Conservation (phyloP, 2,888 invertebrate genomes). For the Capitulum mitella region DNA sequence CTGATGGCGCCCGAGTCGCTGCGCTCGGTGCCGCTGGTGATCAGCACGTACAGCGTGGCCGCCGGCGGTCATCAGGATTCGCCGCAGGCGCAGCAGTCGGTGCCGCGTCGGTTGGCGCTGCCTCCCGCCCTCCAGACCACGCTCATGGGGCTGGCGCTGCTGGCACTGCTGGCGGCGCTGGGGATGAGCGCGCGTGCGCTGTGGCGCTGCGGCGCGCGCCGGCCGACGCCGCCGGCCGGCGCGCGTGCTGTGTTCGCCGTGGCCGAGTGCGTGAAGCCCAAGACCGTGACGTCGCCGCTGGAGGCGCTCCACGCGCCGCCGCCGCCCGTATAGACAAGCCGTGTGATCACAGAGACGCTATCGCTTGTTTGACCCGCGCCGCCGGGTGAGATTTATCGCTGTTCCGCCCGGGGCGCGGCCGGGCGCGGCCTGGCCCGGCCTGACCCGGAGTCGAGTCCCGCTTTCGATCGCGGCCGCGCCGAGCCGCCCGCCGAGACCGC, state of each 20-base stretch:
- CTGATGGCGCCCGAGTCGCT: not conserved
- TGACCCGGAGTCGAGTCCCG: no score
- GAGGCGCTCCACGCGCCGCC: no score
- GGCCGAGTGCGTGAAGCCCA: no score
- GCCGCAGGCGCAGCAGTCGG: not conserved
- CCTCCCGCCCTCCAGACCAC: not conserved
- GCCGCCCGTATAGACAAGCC: no score
- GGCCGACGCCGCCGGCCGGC: not conserved
- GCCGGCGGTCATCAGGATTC: not conserved
- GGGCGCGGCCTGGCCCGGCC: no score
- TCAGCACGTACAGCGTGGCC: conserved; percentile 17
- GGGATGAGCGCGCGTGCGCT: not conserved
- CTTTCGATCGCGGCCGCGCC: no score
- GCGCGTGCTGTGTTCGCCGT: not conserved
- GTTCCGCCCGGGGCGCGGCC: no score
- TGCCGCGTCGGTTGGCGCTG: not conserved
- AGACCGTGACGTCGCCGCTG: not conserved
- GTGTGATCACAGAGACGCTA: no score
- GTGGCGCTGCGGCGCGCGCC: not conserved
- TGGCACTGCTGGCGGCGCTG: not conserved
- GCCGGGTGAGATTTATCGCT: no score
- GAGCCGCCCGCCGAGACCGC: no score
- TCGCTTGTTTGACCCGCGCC: no score
- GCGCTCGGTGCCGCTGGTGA: conserved; percentile 19
- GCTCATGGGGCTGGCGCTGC: not conserved